These are phyloP conservation scores for Selenia dentaria DNA, from an alignment of 2,888 invertebrate species.

Conservation along the genomic window DNA sequence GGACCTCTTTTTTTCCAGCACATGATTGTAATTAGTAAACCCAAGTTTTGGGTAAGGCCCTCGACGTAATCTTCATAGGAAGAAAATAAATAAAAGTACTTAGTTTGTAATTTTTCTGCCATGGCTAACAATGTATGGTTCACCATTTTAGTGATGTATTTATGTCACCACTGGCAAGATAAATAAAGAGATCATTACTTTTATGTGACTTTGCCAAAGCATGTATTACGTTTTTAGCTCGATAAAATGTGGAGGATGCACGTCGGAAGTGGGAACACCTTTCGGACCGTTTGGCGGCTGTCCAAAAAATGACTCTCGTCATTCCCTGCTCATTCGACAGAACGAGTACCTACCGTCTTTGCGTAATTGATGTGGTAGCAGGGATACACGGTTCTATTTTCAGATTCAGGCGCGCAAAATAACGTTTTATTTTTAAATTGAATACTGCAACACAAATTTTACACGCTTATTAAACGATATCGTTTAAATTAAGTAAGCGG, in stretches of 20 bases:
- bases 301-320: slow-evolving; percentile 53
- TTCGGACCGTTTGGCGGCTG: slow-evolving; percentile 50
- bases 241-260: slow-evolving; percentile 56
- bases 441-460: slow-evolving; percentile 9
- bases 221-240: slow-evolving; percentile 19
- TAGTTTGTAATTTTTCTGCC: too few species aligned
- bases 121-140: too few species aligned
- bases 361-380: slow-evolving; percentile 46
- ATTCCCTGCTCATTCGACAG: slow-evolving; percentile 33
- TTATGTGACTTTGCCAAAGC: slow-evolving; percentile 14
- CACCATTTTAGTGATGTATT: too few species aligned
- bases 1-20: too few species aligned
- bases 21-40: too few species aligned
- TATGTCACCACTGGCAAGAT: slow-evolving; percentile 2
- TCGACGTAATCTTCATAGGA: too few species aligned
- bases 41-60: too few species aligned
- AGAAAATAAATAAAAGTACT: too few species aligned
- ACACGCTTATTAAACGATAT: too few species aligned
- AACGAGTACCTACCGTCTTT: slow-evolving; percentile 39
- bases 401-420: slow-evolving; percentile 10
- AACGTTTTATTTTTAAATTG: slow-evolving; percentile 7
- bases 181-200: slow-evolving; percentile 14
- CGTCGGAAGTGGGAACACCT: slow-evolving; percentile 72
- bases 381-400: slow-evolving; percentile 19
- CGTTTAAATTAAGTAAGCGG: too few species aligned